These are phyloP conservation scores for Sinelater perroti DNA, from an alignment of 2,888 invertebrate species.

Conservation along the genomic window DNA sequence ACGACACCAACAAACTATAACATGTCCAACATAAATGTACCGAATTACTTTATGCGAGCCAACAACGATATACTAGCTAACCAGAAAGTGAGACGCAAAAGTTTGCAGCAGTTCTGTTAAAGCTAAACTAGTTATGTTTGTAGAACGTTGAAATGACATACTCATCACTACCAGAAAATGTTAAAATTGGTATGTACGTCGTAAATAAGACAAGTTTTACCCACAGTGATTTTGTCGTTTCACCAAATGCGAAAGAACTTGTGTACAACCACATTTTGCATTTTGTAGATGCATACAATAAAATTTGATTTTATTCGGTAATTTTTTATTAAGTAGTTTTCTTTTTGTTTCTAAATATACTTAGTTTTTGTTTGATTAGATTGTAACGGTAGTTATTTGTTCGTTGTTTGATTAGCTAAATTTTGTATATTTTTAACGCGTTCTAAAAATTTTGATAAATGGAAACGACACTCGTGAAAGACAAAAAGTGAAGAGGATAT, in stretches of 20 bases:
- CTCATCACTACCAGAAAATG: constrained; percentile 49
- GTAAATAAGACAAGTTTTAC: constrained; percentile 51
- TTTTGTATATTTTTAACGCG: too few species aligned
- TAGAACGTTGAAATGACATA: constrained; percentile 57
- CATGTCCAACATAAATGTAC: constrained; percentile 67
- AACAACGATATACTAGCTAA: constrained; percentile 70
- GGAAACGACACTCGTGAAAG: too few species aligned
- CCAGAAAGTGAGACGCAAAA: constrained; percentile 59
- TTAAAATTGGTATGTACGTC: constrained; percentile 35
- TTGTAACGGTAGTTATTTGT: too few species aligned
- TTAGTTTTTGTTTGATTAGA: too few species aligned
- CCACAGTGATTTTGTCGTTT: constrained; percentile 58
- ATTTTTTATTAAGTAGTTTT: too few species aligned
- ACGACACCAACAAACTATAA: constrained; percentile 67
- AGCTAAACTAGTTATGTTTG: constrained; percentile 36
- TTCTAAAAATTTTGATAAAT: too few species aligned
- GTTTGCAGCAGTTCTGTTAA: too few species aligned
- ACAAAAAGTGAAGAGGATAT: too few species aligned
- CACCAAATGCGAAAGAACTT: constrained; percentile 51
- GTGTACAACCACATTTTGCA: constrained; percentile 51
- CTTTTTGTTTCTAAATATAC: too few species aligned
- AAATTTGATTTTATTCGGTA: too few species aligned
- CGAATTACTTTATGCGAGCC: constrained; percentile 69
- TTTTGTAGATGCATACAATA: too few species aligned
- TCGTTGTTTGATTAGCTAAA: too few species aligned